Percentiles rank a stretch among this genome's conserved stretches.
These are phyloP conservation scores for Metalampra italica DNA, from an alignment of 2,888 invertebrate genomes.

Conservation along the genomic window DNA sequence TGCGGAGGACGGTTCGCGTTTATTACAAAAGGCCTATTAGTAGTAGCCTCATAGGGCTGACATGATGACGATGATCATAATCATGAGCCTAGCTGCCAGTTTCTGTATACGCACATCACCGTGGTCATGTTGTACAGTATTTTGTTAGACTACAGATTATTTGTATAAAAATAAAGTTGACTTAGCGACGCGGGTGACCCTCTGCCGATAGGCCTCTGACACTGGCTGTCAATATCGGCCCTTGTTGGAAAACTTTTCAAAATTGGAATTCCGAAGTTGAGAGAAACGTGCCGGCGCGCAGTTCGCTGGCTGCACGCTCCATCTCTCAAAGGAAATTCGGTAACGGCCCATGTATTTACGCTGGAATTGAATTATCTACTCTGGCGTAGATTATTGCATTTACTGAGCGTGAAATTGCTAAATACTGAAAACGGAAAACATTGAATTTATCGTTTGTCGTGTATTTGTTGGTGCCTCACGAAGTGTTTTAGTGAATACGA, in stretches of 20 bases:
- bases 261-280: slow-evolving; percentile 77
- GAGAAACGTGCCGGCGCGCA: slow-evolving; percentile 68
- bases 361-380: slow-evolving; percentile 69
- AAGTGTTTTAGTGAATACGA: not conserved
- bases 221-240: slow-evolving; percentile 71
- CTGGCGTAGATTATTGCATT: slow-evolving; percentile 67
- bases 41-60: too few relatives aligned
- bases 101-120: too few relatives aligned
- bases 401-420: slow-evolving; percentile 65
- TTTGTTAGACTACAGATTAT: not conserved
- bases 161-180: slow-evolving; percentile 26
- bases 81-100: too few relatives aligned
- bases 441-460: slow-evolving; percentile 24
- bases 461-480: slow-evolving; percentile 7
- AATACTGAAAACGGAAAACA: slow-evolving; percentile 45
- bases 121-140: too few relatives aligned
- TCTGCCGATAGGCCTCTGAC: slow-evolving; percentile 56
- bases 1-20: too few relatives aligned
- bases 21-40: too few relatives aligned
- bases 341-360: slow-evolving; percentile 68
- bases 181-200: slow-evolving; percentile 31
- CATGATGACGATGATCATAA: too few relatives aligned
- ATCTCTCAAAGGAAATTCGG: slow-evolving; percentile 76
- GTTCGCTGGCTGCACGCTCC: slow-evolving; percentile 56
- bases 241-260: slow-evolving; percentile 75